A percentile compares a stretch with the other conserved stretches of the same genome.
Evolutionary conservation across 35 echinoderm and acorn worm species (phyloP).

Genomic region (Apostichopus parvimensis): DNA sequence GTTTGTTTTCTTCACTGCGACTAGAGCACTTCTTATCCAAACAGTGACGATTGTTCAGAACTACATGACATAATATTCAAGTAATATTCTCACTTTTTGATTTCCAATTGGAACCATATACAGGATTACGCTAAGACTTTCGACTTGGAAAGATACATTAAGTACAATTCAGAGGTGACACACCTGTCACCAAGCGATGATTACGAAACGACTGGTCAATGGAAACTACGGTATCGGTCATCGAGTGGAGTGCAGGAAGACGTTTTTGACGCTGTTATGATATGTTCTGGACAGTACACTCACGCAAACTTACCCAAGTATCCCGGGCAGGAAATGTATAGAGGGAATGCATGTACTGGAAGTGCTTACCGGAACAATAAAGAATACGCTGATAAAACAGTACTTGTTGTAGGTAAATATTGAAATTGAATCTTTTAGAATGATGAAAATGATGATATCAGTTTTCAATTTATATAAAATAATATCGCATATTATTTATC

Average conservation of each 20-base stretch:
- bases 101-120: background rate
- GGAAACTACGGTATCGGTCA: slow-evolving; percentile 20
- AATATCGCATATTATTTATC: background rate
- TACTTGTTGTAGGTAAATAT: slow-evolving; percentile 73
- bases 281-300: slow-evolving; percentile 69
- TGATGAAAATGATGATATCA: no score
- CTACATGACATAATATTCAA: no score
- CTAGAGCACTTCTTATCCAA: no score
- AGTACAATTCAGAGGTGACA: slow-evolving; percentile 54
- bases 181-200: slow-evolving; percentile 44
- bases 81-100: no score
- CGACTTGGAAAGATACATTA: slow-evolving; percentile 67
- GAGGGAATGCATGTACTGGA: slow-evolving; percentile 62
- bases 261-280: slow-evolving; percentile 73
- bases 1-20: no score
- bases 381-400: slow-evolving; percentile 62
- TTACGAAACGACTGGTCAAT: slow-evolving; percentile 62
- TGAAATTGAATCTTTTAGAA: no score
- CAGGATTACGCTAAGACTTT: slow-evolving; percentile 75
- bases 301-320: slow-evolving; percentile 59
- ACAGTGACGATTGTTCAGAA: no score
- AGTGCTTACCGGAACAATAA: slow-evolving; percentile 50
- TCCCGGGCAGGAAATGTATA: slow-evolving; percentile 67
- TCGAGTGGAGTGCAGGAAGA: background rate
- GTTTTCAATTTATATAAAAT: no score